Evolutionary conservation across 2,888 invertebrate genomes (phyloP), one percentile per base, ranked within the genome.

Genomic region (Diarsia rubi): DNA sequence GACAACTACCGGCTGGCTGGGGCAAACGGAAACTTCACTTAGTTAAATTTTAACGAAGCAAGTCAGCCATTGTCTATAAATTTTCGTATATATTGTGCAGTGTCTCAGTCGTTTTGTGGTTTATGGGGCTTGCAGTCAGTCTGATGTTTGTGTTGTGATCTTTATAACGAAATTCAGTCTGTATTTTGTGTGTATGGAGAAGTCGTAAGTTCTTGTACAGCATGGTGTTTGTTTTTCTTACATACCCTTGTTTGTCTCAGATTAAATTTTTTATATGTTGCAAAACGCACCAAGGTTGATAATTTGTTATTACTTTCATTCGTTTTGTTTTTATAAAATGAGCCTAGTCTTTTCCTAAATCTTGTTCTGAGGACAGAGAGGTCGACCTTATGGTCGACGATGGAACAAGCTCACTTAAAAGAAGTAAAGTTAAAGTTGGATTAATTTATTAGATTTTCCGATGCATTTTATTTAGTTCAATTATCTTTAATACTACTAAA

Each of bases 41-140:
- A 60, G 63, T 73, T 67, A 72, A 69, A 82, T 65, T 82, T 85
- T 85, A 83, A 82, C 66, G 63, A 83, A 73, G 42, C 42, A n/a
- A 14, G 42, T 49, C 49, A 69, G 45, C 60, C 31, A 59, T 71
- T 72, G 62, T 75, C 59, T 59, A 44, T 75, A 65, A 52, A 71
- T 62, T 66, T 70, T 83, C 12, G 12, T 69, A 52, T 64, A 45
- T 57, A 72, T 82, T 62, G 67, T 74, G 27, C 59, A 64, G 24
- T 84, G 69, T 67, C 42, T 67, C 47, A n/a, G 24, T 16, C 3
- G 0, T 6, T 75, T 75, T 47, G 52, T 16, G 5, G 19, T n/a
- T 64, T n/a, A 11, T 49, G 19, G 42, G 0, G 21, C 27, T 63
- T 49, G 24, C 11, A 31, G 16, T 8, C 4, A 27, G 19, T 4